Percentiles rank a stretch among this genome's conserved stretches.
Evolutionary conservation across 2,797 vertebrate genomes (phyloP).

Genomic region (Halcyon smyrnensis): DNA sequence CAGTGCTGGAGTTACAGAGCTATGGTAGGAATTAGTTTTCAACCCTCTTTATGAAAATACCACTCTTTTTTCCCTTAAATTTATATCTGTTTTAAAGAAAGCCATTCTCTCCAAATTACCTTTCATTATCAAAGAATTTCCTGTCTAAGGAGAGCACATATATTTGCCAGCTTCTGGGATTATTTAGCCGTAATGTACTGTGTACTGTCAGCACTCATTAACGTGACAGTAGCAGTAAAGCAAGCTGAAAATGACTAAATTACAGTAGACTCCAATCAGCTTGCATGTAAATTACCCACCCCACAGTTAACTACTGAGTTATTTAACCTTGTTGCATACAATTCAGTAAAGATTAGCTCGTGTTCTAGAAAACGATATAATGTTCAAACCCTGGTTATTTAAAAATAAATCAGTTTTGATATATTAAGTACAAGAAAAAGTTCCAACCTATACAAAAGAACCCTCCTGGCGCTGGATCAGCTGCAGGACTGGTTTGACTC

Average conservation of each 20-base stretch:
- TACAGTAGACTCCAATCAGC: conserved; percentile 58
- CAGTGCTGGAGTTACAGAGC: neutral
- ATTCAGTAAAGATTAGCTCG: conserved; percentile 34
- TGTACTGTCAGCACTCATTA: conserved; percentile 64
- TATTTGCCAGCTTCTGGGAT: conserved; percentile 58
- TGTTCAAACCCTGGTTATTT: conserved; percentile 11
- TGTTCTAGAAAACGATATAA: conserved; percentile 30
- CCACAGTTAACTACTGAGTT: conserved; percentile 30
- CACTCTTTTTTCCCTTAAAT: neutral
- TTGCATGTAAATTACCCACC: conserved; percentile 41
- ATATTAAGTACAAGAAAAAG: conserved; percentile 10
- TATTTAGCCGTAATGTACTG: conserved; percentile 58
- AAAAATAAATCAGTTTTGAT: conserved; percentile 52
- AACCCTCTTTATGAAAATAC: conserved; percentile 39
- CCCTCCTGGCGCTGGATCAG: neutral
- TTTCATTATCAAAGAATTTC: conserved; percentile 63
- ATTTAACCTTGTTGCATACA: conserved; percentile 42
- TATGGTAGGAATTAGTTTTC: conserved; percentile 15
- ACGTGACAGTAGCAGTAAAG: conserved; percentile 57
- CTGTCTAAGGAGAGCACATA: conserved; percentile 34
- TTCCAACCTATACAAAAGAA: neutral
- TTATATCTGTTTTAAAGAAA: conserved; percentile 44
- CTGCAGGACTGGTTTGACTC: neutral
- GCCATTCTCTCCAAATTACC: conserved; percentile 58
- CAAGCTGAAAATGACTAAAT: conserved; percentile 71